Evolutionary conservation across 2,113 vertebrate genomes (phyloP).

Genomic region (Ailurus styani): DNA sequence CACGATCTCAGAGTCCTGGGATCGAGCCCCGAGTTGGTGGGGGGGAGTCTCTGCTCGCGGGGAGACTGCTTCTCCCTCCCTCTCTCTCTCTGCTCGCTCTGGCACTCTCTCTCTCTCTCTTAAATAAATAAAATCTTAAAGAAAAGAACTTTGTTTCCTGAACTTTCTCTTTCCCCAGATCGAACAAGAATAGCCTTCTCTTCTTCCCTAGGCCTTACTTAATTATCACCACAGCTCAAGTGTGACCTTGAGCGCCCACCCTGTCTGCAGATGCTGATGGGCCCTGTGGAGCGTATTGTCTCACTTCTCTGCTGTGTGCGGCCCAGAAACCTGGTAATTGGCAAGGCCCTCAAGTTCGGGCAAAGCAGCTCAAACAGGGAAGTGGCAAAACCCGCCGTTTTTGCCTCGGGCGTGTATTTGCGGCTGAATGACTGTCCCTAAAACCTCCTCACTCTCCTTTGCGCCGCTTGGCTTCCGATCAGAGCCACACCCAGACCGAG

Average conservation of each 20-base stretch:
- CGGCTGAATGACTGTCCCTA: not conserved
- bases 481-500: not conserved
- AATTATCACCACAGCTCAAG: not conserved
- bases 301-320: not conserved
- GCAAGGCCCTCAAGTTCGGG: slow-evolving; percentile 31
- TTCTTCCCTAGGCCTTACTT: not conserved
- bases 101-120: too few relatives aligned
- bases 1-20: too few relatives aligned
- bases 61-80: too few relatives aligned
- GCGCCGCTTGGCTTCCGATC: slow-evolving; percentile 9
- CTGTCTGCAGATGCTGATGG: not conserved
- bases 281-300: not conserved
- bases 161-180: not conserved
- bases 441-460: not conserved
- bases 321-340: not conserved
- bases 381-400: not conserved
- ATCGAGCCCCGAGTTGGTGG: too few relatives aligned
- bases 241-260: not conserved
- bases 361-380: not conserved
- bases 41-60: too few relatives aligned
- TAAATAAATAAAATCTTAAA: too few relatives aligned
- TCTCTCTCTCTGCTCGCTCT: too few relatives aligned
- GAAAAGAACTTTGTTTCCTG: not conserved
- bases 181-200: not conserved
- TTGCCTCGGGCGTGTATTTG: not conserved